These are phyloP conservation scores for Diploscapter pachys DNA, from an alignment of 1,140 invertebrate species.

Conservation along the genomic window DNA sequence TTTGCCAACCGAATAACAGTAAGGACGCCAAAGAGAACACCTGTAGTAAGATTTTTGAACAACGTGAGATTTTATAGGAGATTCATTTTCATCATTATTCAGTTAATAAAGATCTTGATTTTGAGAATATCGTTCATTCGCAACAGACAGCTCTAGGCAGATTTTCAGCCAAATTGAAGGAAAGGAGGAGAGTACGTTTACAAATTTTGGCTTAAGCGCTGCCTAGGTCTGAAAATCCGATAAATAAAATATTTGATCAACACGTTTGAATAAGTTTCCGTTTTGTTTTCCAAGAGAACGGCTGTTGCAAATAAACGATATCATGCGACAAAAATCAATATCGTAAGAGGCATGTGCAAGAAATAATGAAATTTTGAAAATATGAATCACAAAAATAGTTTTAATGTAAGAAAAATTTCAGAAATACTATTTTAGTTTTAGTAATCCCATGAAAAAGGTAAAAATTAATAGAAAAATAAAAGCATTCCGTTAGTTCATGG, in stretches of 20 bases:
- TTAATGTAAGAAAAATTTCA: background rate
- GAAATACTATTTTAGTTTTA: constrained; percentile 1
- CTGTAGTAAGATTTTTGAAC: constrained; percentile 35
- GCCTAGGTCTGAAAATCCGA: too few relatives aligned
- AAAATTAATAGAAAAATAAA: background rate
- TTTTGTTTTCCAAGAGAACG: background rate
- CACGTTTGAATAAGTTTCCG: background rate
- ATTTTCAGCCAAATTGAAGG: too few relatives aligned
- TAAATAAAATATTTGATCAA: background rate
- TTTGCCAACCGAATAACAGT: constrained; percentile 55
- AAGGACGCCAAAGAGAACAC: constrained; percentile 53
- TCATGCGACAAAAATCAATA: too few relatives aligned
- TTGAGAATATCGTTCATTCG: too few relatives aligned
- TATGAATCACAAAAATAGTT: background rate
- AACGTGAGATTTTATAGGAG: background rate
- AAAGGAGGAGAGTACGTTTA: too few relatives aligned
- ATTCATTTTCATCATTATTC: constrained; percentile 1
- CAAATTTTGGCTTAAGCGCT: too few relatives aligned
- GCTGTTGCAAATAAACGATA: too few relatives aligned
- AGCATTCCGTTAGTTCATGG: background rate
- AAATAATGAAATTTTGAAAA: constrained; percentile 11
- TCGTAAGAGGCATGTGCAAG: background rate
- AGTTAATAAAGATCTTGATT: too few relatives aligned
- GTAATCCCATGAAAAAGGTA: background rate
- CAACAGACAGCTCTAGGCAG: too few relatives aligned